These are phyloP conservation scores for Seira sanloemensis DNA, from an alignment of 2,888 invertebrate genomes.

Conservation along the genomic window DNA sequence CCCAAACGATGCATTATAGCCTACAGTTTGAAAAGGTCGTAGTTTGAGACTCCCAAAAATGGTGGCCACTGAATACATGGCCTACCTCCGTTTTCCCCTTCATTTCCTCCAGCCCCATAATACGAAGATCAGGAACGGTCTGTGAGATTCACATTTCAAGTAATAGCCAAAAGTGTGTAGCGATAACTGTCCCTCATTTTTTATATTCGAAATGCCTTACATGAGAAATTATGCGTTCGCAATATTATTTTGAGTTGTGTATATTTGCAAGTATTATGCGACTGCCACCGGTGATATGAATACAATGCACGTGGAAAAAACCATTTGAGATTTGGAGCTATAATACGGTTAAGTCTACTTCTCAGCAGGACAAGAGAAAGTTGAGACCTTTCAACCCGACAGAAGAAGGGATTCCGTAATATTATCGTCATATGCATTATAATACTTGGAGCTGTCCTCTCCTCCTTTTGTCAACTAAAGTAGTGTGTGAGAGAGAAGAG, in stretches of 20 bases:
- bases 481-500: too few relatives aligned
- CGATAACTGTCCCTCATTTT: background rate
- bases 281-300: background rate
- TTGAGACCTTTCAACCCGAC: conserved; percentile 48
- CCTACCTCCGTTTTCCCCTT: background rate
- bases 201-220: background rate
- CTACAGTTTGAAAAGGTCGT: too few relatives aligned
- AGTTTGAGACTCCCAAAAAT: too few relatives aligned
- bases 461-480: background rate
- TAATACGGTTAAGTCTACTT: conserved; percentile 28
- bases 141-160: too few relatives aligned
- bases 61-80: background rate
- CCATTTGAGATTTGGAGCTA: background rate
- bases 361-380: conserved; percentile 38
- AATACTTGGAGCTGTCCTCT: background rate
- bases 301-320: background rate
- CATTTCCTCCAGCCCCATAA: background rate
- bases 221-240: background rate
- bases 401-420: background rate
- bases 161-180: background rate
- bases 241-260: background rate
- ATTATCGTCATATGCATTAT: background rate
- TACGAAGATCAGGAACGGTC: background rate
- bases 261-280: too few relatives aligned
- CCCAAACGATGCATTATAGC: too few relatives aligned